Conservation (phyloP, 2,113 vertebrate genomes). For the Zingel zingel region DNA sequence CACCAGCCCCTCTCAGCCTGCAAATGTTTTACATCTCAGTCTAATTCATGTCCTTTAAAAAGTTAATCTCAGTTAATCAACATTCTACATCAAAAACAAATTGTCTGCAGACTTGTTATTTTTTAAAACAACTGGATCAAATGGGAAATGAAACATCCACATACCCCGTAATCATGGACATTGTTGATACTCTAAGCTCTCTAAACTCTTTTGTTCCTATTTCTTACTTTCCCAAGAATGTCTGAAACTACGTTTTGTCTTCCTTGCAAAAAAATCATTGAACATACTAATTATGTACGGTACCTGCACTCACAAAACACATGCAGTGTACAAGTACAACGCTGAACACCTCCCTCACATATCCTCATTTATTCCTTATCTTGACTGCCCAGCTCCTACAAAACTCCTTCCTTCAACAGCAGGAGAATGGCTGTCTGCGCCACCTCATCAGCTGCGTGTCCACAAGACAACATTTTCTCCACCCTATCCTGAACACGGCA, state of each 20-base stretch:
- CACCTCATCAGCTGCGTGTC: constrained; percentile 46
- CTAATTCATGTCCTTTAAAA: constrained; percentile 7
- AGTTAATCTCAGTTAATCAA: background rate
- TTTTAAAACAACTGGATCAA: background rate
- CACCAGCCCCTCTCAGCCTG: constrained; percentile 7
- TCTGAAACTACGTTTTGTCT: background rate
- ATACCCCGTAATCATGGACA: background rate
- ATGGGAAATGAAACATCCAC: constrained; percentile 2
- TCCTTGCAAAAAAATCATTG: constrained; percentile 23
- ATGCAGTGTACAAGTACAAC: background rate
- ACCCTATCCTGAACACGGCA: constrained; percentile 44
- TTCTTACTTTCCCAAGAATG: background rate
- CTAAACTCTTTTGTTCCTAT: background rate
- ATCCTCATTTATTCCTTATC: constrained; percentile 43
- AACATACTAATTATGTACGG: constrained; percentile 7
- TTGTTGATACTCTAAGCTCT: background rate
- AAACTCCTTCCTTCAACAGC: constrained; percentile 29
- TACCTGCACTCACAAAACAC: background rate
- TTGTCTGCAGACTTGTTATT: background rate
- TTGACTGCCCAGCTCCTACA: constrained; percentile 39
- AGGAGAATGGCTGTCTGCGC: constrained; percentile 39
- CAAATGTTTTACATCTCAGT: constrained; percentile 33
- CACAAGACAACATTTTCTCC: constrained; percentile 65
- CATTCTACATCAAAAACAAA: background rate
- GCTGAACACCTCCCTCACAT: constrained; percentile 10